These are phyloP conservation scores for Pogonocichla stellata DNA, from an alignment of 2,113 vertebrate species.

Conservation along the genomic window DNA sequence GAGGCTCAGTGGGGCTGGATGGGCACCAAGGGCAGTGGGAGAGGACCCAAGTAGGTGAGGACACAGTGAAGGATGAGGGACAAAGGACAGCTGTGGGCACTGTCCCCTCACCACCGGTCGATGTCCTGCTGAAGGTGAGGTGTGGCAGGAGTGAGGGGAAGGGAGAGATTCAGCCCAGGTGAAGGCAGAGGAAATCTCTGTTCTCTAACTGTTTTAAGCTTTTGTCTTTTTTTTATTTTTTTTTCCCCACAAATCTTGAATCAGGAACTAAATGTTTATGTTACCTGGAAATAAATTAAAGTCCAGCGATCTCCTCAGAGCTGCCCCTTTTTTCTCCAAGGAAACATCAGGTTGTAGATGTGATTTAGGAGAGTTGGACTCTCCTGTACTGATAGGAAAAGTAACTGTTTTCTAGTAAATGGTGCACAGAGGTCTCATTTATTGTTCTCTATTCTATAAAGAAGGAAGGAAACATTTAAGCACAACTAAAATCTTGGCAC, in stretches of 20 bases:
- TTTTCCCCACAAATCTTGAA: background rate
- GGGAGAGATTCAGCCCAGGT: fast-evolving
- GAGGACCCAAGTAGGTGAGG: fast-evolving
- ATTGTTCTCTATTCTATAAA: background rate
- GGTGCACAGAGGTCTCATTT: background rate
- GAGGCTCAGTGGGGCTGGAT: too few species aligned
- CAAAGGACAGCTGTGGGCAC: fast-evolving
- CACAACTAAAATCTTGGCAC: background rate
- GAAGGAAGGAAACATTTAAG: background rate
- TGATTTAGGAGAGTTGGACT: background rate
- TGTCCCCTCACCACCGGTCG: fast-evolving
- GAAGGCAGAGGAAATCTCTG: background rate
- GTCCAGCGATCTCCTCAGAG: background rate
- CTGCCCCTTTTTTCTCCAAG: fast-evolving
- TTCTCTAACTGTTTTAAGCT: background rate
- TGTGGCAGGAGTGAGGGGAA: fast-evolving
- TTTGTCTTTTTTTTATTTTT: background rate
- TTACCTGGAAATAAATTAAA: background rate
- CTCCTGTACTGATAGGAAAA: background rate
- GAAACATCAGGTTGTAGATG: fast-evolving
- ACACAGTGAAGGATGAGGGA: fast-evolving
- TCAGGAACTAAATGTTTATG: background rate
- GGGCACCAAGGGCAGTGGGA: too few species aligned
- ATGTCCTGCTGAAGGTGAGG: background rate
- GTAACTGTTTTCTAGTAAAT: background rate